Percentiles rank a stretch among this genome's conserved stretches.
phyloP scores from a whole-genome alignment of 2,797 vertebrate genomes.

The Myiothlypis chrysogaster region DNA sequence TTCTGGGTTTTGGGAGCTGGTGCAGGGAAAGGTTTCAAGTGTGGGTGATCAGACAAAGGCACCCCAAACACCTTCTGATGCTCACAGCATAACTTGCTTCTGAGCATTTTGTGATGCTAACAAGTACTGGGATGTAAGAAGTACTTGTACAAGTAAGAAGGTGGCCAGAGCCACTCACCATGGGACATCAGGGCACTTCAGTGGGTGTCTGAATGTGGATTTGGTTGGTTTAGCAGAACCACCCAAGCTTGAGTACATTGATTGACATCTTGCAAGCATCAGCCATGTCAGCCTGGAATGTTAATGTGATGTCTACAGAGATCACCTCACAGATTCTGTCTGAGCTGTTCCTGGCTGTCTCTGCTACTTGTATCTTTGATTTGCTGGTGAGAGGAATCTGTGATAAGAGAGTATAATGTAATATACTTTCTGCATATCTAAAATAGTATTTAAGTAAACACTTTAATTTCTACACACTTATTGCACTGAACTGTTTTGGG shows the following conservation, averaged over 20 bases:
- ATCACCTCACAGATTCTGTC: slow-evolving; percentile 26
- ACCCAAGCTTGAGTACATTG: background rate
- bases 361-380: slow-evolving; percentile 14
- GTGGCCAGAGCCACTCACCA: background rate
- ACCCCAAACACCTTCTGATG: background rate
- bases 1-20: slow-evolving; percentile 48
- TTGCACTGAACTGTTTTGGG: slow-evolving; percentile 78
- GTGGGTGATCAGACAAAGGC: background rate
- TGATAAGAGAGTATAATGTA: slow-evolving; percentile 68
- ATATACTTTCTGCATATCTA: slow-evolving; percentile 72
- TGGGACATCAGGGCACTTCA: background rate
- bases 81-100: background rate
- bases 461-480: slow-evolving; percentile 74
- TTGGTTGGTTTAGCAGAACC: background rate
- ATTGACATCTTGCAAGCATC: slow-evolving; percentile 38
- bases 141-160: too few relatives aligned
- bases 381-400: slow-evolving; percentile 50
- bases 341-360: slow-evolving; percentile 44
- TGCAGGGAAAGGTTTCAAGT: background rate
- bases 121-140: background rate
- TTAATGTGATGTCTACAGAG: background rate
- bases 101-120: background rate
- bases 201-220: background rate
- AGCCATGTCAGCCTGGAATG: slow-evolving; percentile 6
- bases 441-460: slow-evolving; percentile 74